Conservation (phyloP, 2,888 invertebrate species). For the Oscheius sp. region DNA sequence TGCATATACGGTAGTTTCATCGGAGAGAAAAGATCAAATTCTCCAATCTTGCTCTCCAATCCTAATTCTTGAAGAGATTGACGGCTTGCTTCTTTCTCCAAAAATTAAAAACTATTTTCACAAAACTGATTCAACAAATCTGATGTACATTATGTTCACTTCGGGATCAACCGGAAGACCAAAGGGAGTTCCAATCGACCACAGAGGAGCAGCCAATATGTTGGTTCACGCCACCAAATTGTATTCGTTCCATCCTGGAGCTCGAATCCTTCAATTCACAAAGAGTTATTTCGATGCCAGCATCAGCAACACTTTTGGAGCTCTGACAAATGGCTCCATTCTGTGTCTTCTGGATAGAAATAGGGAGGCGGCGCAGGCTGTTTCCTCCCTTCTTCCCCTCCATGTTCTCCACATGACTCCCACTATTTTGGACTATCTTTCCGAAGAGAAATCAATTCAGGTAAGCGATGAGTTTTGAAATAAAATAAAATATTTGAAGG, state of each 20-base stretch:
- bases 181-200: constrained; percentile 46
- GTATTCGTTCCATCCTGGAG: background rate
- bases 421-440: constrained; percentile 1
- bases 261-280: constrained; percentile 5
- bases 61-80: background rate
- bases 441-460: background rate
- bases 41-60: background rate
- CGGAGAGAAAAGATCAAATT: background rate
- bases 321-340: constrained; percentile 1
- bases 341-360: constrained; percentile 7
- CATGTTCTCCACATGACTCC: constrained; percentile 13
- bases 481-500: background rate
- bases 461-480: background rate
- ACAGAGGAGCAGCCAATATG: background rate
- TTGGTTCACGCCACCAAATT: constrained; percentile 5
- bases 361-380: background rate
- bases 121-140: background rate
- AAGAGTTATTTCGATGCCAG: constrained; percentile 20
- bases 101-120: background rate
- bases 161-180: constrained; percentile 65
- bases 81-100: background rate
- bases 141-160: constrained; percentile 58
- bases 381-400: background rate
- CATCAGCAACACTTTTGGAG: constrained; percentile 17
- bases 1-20: background rate